Base-by-base conservation (phyloP, 1,140 invertebrate species). In the Dreissena polymorpha region DNA sequence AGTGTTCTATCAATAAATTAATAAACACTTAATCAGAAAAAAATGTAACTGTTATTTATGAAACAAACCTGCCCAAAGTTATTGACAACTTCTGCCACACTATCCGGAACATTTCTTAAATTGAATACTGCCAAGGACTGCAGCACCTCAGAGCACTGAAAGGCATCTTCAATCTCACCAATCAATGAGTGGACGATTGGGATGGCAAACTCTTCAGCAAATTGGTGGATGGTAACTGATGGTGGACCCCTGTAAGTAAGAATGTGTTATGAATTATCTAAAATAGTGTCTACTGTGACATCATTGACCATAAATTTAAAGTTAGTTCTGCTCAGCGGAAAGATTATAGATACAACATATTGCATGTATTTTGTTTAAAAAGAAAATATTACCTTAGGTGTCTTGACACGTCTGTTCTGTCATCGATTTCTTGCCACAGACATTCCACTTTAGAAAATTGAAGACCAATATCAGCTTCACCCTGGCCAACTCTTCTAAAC, bases 161-260 rank as follows among this genome's bases (percentile, higher is more conserved):
- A 75, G 60, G 72, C 72, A 63, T 75, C 72, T 75, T 75, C 23
- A 27, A 75, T 55, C 72, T 75, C 72, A 27, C 50, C 23, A 63
- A 75, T 75, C 57, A 75, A 75, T n/a, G 55, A 63, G 72, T 75
- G 27, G 55, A 75, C 57, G 27, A 75, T 75, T 29, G 72, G 72
- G 55, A 21, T 75, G 57, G 72, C 72, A 25, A 60, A 55, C 49
- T 75, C 72, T 25, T 75, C 72, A 18, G 72, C 72, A 63, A 75
- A 75, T 60, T 75, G 72, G 51, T 72, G 70, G 50, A 75, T 63
- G 64, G 72, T 63, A 60, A 75, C 64, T 63, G 72, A 60, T 60
- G 23, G 27, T 29, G 60, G 21, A 75, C 53, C 57, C 57, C 73
- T 75, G 53, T 55, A 71, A 39, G 39, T 39, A 39, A 39, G 39